These are phyloP conservation scores for Catharus minimus DNA, from an alignment of 2,113 vertebrate genomes.

Conservation along the genomic window DNA sequence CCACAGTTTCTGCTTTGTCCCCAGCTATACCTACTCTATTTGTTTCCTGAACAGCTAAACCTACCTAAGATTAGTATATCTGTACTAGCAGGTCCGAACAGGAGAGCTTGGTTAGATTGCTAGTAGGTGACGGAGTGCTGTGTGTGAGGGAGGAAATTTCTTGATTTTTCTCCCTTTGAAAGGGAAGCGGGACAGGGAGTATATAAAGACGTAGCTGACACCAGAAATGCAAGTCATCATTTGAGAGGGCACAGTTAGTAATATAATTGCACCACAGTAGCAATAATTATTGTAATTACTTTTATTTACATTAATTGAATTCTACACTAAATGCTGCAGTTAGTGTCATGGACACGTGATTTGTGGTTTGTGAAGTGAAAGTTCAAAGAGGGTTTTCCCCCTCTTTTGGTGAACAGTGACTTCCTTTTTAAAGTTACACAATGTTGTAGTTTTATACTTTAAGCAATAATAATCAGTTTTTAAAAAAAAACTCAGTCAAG, in stretches of 20 bases:
- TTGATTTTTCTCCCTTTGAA: neutral
- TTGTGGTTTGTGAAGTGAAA: slow-evolving; percentile 15
- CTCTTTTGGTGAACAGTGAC: neutral
- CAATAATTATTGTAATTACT: slow-evolving; percentile 54
- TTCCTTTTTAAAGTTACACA: neutral
- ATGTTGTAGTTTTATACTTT: neutral
- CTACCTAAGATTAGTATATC: neutral
- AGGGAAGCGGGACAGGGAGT: too few species aligned
- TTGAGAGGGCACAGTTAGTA: slow-evolving; percentile 23
- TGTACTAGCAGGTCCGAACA: neutral
- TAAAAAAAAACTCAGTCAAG: neutral
- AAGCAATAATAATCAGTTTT: neutral
- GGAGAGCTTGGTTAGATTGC: neutral
- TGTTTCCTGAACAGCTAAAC: neutral
- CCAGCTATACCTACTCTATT: neutral
- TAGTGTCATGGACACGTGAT: slow-evolving; percentile 16
- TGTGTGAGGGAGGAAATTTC: neutral
- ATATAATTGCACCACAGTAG: slow-evolving; percentile 12
- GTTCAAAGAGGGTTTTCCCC: neutral
- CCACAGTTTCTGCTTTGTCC: neutral
- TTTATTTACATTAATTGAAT: slow-evolving; percentile 54
- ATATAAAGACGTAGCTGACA: neutral
- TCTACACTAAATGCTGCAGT: slow-evolving; percentile 27
- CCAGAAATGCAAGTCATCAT: neutral
- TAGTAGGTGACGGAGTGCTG: neutral